Base-by-base conservation (phyloP, 2,888 invertebrate species). In the Terebella lapidaria region DNA sequence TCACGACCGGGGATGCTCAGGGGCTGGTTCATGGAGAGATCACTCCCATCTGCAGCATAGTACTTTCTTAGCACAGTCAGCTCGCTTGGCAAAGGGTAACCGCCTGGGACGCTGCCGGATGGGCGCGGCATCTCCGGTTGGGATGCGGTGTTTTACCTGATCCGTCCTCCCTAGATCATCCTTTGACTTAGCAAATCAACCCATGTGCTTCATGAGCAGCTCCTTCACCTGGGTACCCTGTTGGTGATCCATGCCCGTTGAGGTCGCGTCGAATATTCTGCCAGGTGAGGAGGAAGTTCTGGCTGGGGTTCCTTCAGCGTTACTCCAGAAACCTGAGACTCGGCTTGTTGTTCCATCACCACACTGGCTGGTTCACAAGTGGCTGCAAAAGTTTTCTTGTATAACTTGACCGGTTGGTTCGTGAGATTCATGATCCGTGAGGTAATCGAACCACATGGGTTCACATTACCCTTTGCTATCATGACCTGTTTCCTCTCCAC, bases 1-100 rank as follows among this genome's bases (percentile, higher is more conserved):
- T 3, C 4, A 63, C 60, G 1, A 54, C 28, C 2, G 57, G 49
- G 26, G 56, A 57, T 18, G 29, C 29, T 35, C 51, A 59, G n/a
- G 54, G 56, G 29, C 56, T 47, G 24, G 18, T 27, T 25, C 29
- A 25, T 10, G 56, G 59, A 18, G 55, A 46, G 20, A 59, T 56
- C 24, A 56, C 47, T n/a, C 46, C 61, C 10, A 52, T n/a, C 18
- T 45, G 20, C 18, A 58, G 22, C 30, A 56, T 29, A 3, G n/a
- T 5, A 5, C 30, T 3, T 3, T 54, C 20, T 24, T 54, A 5
- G 22, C 29, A 3, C 5, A 54, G 29, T 24, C n/a, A n/a, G 20
- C 4, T 15, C 3, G n/a, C 28, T 26, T 22, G 5, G 10, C 22
- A 3, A 15, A 5, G 3, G 57, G 52, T 20, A 56, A 20, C n/a